Percentiles rank a stretch among this genome's conserved stretches.
Evolutionary conservation across 2,888 invertebrate genomes (phyloP).

Genomic region (Lingula anatina): DNA sequence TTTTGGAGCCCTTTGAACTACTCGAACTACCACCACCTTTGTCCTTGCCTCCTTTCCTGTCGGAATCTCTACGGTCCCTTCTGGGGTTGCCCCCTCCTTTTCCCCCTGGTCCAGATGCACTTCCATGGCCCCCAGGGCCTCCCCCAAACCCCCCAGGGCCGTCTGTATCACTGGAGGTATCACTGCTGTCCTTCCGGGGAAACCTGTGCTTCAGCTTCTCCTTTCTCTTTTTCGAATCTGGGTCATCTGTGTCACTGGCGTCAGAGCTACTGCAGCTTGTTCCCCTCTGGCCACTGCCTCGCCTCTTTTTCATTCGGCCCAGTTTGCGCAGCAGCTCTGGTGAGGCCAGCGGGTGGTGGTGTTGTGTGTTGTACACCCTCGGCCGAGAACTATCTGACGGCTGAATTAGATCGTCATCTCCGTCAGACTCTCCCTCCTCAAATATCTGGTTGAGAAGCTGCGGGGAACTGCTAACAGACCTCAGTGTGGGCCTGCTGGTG

Average conservation of each 20-base stretch:
- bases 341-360: conserved; percentile 31
- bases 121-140: conserved; percentile 10
- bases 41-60: no score
- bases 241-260: conserved; percentile 71
- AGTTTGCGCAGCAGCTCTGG: conserved; percentile 51
- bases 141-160: conserved; percentile 32
- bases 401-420: conserved; percentile 41
- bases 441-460: conserved; percentile 66
- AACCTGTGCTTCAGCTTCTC: conserved; percentile 42
- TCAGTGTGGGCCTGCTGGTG: conserved; percentile 42
- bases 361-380: conserved; percentile 31
- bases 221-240: conserved; percentile 37
- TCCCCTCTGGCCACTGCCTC: conserved; percentile 61
- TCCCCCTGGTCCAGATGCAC: conserved; percentile 3
- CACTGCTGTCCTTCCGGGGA: conserved; percentile 46
- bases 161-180: conserved; percentile 51
- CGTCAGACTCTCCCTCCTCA: conserved; percentile 61
- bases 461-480: conserved; percentile 54
- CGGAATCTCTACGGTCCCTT: conserved; percentile 1
- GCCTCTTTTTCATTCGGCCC: conserved; percentile 59
- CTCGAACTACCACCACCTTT: conserved; percentile 18
- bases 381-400: conserved; percentile 28
- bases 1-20: conserved; percentile 8
- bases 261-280: conserved; percentile 90
- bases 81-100: conserved; percentile 14